Evolutionary conservation across 2,113 vertebrate genomes (phyloP).

Genomic region (Panthera uncia): DNA sequence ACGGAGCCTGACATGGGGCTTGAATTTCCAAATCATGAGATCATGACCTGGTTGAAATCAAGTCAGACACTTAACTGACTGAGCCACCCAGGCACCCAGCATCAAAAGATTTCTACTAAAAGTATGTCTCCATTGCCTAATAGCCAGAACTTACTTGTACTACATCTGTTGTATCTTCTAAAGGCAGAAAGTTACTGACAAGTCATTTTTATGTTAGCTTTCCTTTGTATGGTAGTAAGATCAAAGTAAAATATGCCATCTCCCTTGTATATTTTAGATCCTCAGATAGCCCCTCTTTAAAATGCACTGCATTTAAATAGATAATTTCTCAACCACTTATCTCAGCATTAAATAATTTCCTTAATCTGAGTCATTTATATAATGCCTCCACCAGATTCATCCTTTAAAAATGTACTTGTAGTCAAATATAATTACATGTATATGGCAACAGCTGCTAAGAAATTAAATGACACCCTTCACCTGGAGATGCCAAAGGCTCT

Average conservation of each 20-base stretch:
- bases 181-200: background rate
- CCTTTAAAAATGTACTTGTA: conserved; percentile 53
- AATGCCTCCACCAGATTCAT: conserved; percentile 42
- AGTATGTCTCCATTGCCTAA: conserved; percentile 23
- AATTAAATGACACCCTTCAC: conserved; percentile 10
- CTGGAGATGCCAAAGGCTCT: background rate
- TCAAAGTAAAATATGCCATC: background rate
- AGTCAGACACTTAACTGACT: too few relatives aligned
- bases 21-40: too few relatives aligned
- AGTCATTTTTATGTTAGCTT: background rate
- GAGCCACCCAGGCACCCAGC: too few relatives aligned
- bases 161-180: background rate
- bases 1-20: too few relatives aligned
- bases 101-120: background rate
- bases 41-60: too few relatives aligned
- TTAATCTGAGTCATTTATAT: conserved; percentile 43
- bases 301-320: background rate
- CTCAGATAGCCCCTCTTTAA: background rate
- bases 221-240: background rate
- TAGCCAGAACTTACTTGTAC: background rate
- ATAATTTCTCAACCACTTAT: conserved; percentile 47
- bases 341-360: conserved; percentile 54
- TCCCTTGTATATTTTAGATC: background rate
- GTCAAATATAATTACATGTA: conserved; percentile 31
- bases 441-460: conserved; percentile 19